Base-by-base conservation (phyloP, 2,113 vertebrate species). In the Bos indicus region DNA sequence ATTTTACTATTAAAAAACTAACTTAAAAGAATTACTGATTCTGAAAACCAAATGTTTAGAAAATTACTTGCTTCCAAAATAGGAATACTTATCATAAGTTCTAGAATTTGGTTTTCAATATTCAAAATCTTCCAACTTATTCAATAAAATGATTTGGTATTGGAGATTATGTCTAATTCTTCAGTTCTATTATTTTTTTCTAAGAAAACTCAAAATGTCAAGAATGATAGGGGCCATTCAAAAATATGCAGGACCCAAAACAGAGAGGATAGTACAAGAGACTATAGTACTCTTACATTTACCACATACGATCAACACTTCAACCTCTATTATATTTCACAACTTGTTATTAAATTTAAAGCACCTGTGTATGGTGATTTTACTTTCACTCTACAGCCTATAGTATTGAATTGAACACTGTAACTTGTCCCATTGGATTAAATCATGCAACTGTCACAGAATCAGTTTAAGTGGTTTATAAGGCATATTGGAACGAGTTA, bases 401-500 rank as follows among this genome's bases (percentile, higher is more conserved):
- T 98, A 97, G 98, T 98, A 99, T 98, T 98, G 98, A 98, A 98
- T 98, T 99, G 99, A 99, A 99, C 99, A 98, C 98, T 98, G 98
- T 98, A 99, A 98, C 97, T 99, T 99, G 98, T 98, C 98, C 98
- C 99, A 98, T 98, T 98, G 98, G 97, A 99, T 98, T 98, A 98
- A 99, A 98, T 99, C 98, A 99, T 99, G 99, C 99, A 99, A 99
- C 98, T 98, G 99, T 99, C 99, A 99, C 99, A 99, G 99, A 98
- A 99, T 99, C 99, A 99, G 99, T 98, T 98, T 98, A 99, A 99
- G 98, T 99, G 98, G 99, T 99, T 99, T 98, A 99, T 99, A 99
- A 99, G 99, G 99, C 99, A 99, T 99, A 99, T 99, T 99, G 99
- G 99, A 99, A 99, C 99, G 99, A 99, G 99, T 99, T 99, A 99